Evolutionary conservation across 2,113 vertebrate genomes (phyloP).

Genomic region (Solea solea): DNA sequence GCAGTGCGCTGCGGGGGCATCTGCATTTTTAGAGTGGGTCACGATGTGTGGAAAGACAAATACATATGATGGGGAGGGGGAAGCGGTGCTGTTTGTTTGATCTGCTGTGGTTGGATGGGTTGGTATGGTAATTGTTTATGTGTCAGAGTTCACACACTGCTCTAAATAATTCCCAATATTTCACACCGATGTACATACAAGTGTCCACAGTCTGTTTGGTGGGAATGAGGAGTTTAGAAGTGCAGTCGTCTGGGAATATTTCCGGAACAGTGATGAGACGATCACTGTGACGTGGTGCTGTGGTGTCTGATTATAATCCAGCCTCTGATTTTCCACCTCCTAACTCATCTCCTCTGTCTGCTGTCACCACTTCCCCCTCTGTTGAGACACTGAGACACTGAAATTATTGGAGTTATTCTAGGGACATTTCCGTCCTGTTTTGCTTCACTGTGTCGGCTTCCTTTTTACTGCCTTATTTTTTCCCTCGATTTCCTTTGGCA

Average conservation of each 20-base stretch:
- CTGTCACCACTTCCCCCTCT: constrained; percentile 12
- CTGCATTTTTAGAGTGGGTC: constrained; percentile 72
- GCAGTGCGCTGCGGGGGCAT: constrained; percentile 40
- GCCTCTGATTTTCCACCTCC: constrained; percentile 28
- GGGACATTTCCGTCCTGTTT: background rate
- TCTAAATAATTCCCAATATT: constrained; percentile 16
- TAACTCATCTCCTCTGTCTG: constrained; percentile 18
- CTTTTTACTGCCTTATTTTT: too few species aligned
- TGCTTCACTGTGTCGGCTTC: too few species aligned
- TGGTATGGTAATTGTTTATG: constrained; percentile 24
- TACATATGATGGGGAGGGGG: constrained; percentile 13
- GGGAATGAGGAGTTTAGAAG: constrained; percentile 11
- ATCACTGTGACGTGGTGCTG: constrained; percentile 8
- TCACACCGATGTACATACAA: background rate
- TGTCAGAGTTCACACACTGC: constrained; percentile 29
- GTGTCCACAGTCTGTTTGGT: background rate
- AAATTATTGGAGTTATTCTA: background rate
- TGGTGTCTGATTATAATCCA: constrained; percentile 34
- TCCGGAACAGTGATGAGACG: constrained; percentile 27
- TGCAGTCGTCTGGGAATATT: constrained; percentile 29
- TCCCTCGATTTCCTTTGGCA: too few species aligned
- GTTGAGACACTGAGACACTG: background rate
- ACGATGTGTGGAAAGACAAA: constrained; percentile 62
- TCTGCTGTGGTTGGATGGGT: constrained; percentile 24
- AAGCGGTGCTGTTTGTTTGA: constrained; percentile 36